phyloP scores from a whole-genome alignment of 2,797 vertebrate species.

The Linurgus olivaceus region DNA sequence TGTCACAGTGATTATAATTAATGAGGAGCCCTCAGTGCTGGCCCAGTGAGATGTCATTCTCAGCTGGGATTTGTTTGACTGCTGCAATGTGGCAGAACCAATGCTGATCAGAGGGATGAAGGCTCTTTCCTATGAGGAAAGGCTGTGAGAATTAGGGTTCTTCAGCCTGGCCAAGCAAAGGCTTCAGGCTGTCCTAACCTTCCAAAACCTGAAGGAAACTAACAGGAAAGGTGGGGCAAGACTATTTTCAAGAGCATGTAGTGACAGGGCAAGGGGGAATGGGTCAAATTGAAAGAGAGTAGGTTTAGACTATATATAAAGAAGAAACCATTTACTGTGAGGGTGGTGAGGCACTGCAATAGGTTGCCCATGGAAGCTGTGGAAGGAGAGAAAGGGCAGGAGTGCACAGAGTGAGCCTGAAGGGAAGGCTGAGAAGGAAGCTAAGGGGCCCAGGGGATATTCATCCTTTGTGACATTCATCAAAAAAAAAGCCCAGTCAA shows the following conservation, averaged over 20 bases:
- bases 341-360: neutral
- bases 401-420: neutral
- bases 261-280: neutral
- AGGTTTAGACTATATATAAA: neutral
- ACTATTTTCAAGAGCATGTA: neutral
- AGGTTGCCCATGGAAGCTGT: neutral
- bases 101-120: neutral
- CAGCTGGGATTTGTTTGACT: neutral
- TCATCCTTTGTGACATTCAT: neutral
- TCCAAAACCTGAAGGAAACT: neutral
- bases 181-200: neutral
- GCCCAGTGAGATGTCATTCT: neutral
- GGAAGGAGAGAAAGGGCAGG: neutral
- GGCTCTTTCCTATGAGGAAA: neutral
- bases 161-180: neutral
- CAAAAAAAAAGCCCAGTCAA: neutral
- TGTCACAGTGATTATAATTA: neutral
- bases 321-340: neutral
- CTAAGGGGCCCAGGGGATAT: neutral
- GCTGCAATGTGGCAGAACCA: neutral
- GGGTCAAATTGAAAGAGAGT: neutral
- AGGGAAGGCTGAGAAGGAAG: neutral
- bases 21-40: neutral
- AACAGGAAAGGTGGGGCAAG: neutral
- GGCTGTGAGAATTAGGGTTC: neutral